phyloP scores from a whole-genome alignment of 2,797 vertebrate species.

The Ataeniobius toweri region DNA sequence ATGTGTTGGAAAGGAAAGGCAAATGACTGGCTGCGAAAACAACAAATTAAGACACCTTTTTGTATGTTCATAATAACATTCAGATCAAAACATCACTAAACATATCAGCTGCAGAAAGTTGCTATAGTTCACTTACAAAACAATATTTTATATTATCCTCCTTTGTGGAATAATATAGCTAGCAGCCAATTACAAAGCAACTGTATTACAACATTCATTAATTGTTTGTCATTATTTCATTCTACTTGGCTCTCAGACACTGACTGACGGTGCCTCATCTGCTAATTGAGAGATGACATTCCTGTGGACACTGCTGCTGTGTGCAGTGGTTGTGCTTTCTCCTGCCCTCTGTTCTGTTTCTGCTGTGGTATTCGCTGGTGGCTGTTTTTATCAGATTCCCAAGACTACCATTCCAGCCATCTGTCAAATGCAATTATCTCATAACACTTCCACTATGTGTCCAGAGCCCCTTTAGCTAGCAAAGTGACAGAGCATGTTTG shows the following conservation, averaged over 20 bases:
- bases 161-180: conserved; percentile 8
- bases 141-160: background rate
- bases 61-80: background rate
- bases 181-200: conserved; percentile 9
- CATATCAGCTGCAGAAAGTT: conserved; percentile 4
- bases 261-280: conserved; percentile 21
- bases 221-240: conserved; percentile 13
- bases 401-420: conserved; percentile 69
- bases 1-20: background rate
- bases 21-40: background rate
- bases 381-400: conserved; percentile 59
- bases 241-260: conserved; percentile 16
- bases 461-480: conserved; percentile 44
- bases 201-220: background rate
- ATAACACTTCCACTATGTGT: conserved; percentile 59
- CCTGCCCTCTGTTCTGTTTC: conserved; percentile 44
- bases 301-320: conserved; percentile 29
- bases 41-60: background rate
- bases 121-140: background rate
- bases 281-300: conserved; percentile 44
- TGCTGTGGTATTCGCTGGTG: conserved; percentile 47
- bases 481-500: conserved; percentile 44
- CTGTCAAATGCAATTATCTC: conserved; percentile 67
- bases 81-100: background rate
- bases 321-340: conserved; percentile 48